Conservation (phyloP, 2,113 vertebrate genomes). For the Muscicapa adusta region DNA sequence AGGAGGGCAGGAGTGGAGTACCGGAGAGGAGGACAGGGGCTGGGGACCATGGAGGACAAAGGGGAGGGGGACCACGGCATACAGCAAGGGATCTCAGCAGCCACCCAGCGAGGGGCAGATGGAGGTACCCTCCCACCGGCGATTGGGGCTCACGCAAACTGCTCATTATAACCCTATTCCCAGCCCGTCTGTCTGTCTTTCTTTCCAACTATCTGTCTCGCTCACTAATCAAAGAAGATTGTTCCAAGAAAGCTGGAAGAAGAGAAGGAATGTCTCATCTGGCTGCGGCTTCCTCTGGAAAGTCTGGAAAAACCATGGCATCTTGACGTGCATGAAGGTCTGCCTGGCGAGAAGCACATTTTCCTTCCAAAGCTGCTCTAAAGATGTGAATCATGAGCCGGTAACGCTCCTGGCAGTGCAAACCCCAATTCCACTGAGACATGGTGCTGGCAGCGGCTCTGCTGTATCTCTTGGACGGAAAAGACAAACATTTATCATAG, state of each 20-base stretch:
- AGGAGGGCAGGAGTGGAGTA: not conserved
- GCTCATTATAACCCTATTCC: not conserved
- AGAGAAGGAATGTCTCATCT: slow-evolving; percentile 42
- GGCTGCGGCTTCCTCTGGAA: slow-evolving; percentile 15
- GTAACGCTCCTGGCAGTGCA: not conserved
- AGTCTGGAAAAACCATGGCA: slow-evolving; percentile 47
- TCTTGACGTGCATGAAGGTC: not conserved
- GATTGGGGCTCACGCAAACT: not conserved
- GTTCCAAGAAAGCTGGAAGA: slow-evolving; percentile 57
- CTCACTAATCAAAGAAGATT: not conserved
- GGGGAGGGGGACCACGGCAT: rapidly evolving
- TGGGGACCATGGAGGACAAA: not conserved
- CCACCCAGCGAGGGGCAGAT: rapidly evolving
- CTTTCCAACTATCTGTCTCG: not conserved
- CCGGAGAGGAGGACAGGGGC: no score
- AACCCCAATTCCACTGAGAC: not conserved
- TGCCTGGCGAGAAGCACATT: not conserved
- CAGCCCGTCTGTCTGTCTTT: not conserved
- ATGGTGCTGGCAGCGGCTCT: not conserved
- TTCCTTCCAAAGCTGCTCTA: slow-evolving; percentile 37
- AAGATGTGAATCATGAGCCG: slow-evolving; percentile 54
- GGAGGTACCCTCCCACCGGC: rapidly evolving
- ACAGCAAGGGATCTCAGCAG: not conserved
- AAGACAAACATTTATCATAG: slow-evolving; percentile 12
- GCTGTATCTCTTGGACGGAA: not conserved